A percentile compares a stretch with the other conserved stretches of the same genome.
Evolutionary conservation across 2,888 invertebrate species (phyloP).

Genomic region (Netelia inedita): DNA sequence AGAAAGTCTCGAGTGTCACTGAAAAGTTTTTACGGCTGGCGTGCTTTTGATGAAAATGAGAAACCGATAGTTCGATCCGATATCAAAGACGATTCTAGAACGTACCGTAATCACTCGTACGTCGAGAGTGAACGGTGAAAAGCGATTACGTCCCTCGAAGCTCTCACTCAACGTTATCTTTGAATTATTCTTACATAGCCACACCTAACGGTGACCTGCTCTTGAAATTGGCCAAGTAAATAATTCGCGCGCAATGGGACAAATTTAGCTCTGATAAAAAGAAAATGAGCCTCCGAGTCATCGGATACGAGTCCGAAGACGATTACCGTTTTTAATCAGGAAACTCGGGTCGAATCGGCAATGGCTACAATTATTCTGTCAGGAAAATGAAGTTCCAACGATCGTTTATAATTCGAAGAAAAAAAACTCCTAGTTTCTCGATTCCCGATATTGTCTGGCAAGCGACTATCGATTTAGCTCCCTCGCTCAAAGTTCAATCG

Average conservation of each 20-base stretch:
- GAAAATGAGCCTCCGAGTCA: neutral
- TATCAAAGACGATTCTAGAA: constrained; percentile 58
- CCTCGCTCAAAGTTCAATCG: constrained; percentile 73
- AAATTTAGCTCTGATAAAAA: neutral
- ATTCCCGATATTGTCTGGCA: constrained; percentile 73
- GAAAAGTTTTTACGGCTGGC: constrained; percentile 74
- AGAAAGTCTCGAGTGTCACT: constrained; percentile 73
- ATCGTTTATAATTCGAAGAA: constrained; percentile 25
- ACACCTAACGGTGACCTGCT: constrained; percentile 75
- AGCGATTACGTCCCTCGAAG: constrained; percentile 71
- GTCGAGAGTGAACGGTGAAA: constrained; percentile 73
- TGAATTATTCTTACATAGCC: constrained; percentile 76
- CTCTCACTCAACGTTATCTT: constrained; percentile 74
- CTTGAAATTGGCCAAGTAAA: constrained; percentile 72
- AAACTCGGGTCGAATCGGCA: constrained; percentile 72
- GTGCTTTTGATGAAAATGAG: constrained; percentile 71
- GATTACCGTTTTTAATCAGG: constrained; percentile 46
- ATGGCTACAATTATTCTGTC: constrained; percentile 75
- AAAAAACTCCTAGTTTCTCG: constrained; percentile 26
- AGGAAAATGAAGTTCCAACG: constrained; percentile 66
- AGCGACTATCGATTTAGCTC: constrained; percentile 67
- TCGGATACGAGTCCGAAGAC: no score
- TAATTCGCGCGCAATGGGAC: neutral
- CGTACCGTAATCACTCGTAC: constrained; percentile 55
- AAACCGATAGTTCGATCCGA: constrained; percentile 64